Conservation (phyloP, 2,888 invertebrate genomes). For the Brachypterus glaber region DNA sequence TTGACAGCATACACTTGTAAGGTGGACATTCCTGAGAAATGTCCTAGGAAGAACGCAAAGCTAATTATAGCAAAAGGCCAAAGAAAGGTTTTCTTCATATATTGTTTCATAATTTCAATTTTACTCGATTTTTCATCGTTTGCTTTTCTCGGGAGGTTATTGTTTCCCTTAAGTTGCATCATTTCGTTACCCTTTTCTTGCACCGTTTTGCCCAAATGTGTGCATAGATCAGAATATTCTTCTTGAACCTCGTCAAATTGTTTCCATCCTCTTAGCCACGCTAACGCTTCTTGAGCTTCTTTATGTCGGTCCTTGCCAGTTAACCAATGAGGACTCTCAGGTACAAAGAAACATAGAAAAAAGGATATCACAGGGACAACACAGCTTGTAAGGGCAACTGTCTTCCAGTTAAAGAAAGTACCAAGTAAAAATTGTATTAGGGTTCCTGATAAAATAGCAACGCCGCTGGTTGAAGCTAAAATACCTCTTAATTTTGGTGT, state of each 20-base stretch:
- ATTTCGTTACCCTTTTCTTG: too few relatives aligned
- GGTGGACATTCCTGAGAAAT: conserved; percentile 68
- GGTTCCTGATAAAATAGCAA: conserved; percentile 66
- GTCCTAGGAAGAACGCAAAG: conserved; percentile 59
- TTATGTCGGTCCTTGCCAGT: conserved; percentile 54
- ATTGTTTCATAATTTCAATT: conserved; percentile 32
- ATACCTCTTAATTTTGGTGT: conserved; percentile 70
- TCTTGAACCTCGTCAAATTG: conserved; percentile 49
- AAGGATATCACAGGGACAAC: conserved; percentile 55
- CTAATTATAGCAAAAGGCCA: conserved; percentile 57
- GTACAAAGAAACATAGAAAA: conserved; percentile 57
- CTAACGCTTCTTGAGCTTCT: conserved; percentile 59
- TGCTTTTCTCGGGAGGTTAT: conserved; percentile 53
- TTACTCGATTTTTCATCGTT: conserved; percentile 40
- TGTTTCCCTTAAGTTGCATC: too few relatives aligned
- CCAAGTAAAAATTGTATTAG: conserved; percentile 69
- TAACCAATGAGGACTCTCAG: conserved; percentile 77
- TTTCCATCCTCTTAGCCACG: conserved; percentile 76
- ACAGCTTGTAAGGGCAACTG: conserved; percentile 59
- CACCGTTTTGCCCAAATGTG: conserved; percentile 16
- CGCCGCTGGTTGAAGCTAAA: conserved; percentile 63
- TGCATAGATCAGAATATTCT: conserved; percentile 47
- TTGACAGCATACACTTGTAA: conserved; percentile 65
- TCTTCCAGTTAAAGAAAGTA: conserved; percentile 60
- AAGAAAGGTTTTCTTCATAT: conserved; percentile 53